Base-by-base conservation (phyloP, 2,113 vertebrate genomes). In the Cololabis saira region DNA sequence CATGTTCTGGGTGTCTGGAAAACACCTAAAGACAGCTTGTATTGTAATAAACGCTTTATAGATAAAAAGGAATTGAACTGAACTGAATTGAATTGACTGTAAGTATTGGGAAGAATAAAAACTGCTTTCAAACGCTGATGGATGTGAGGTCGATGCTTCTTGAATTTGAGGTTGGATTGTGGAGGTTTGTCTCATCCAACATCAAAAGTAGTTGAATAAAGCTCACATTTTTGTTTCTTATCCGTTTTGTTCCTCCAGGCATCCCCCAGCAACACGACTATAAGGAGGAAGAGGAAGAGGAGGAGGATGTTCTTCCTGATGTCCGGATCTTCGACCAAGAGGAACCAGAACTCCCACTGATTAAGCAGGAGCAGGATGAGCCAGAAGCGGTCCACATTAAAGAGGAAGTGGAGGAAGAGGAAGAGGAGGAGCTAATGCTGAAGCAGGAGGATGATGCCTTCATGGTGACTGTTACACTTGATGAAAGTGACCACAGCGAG, bases 381-480 rank as follows among this genome's bases (percentile, higher is more conserved):
- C 33, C 10, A 37, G 33, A 37, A 3, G 10, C 33, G 1, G 13
- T 51, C 49, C 14, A 14, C 11, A 22, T 22, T 22, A 51, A 21
- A 14, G 16, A 51, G 49, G 49, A 51, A 2, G 10, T 37, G 33
- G 33, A 7, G 33, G 33, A 37, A 37, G 33, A 7, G 33, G 33
- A 37, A 37, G 33, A 37, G 33, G 21, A 13, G n/a, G 49, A 22
- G 21, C 49, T 51, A 1, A 18, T 22, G 12, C 49, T 51, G 19
- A 51, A 51, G 49, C 49, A 51, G 49, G 49, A 51, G 49, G 7
- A 19, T 3, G 49, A 51, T 22, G 49, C 49, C 49, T 22, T 51
- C 13, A 51, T 24, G 49, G 49, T 51, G 19, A 51, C 49, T 24
- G 49, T 51, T 15, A 22, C 21, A 14, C 22, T 22, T 8, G 21